Evolutionary conservation across 2,888 invertebrate genomes (phyloP), one percentile per base, ranked within the genome.

Genomic region (Stenotaenia linearis): DNA sequence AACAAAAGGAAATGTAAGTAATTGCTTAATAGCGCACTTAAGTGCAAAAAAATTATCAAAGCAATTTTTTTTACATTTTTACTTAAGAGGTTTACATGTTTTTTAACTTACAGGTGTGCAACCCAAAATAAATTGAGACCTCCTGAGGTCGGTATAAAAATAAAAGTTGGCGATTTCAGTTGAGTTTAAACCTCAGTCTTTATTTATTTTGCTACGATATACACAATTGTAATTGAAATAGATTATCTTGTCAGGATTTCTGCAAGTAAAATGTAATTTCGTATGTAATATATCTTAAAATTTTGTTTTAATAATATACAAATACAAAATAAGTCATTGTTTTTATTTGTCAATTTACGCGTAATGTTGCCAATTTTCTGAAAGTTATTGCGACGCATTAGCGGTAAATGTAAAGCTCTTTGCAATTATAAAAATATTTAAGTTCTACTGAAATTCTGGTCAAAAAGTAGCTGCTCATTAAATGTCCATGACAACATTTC

Each of bases 131-230:
- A 15, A 12, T 69, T 28, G 15, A 69, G 69, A 28, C 28, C 69
- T 2, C 69, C 69, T 12, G 69, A 69, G 25, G 69, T 69, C 25
- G 69, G 69, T 28, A 69, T 69, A 25, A 69, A 69, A 69, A 69
- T 69, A 25, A 69, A 69, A 69, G 69, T 69, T 69, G 69, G 69
- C 25, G 69, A 69, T 69, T 69, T 69, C 28, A 69, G 69, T 69
- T 69, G n/a, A 56, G 21, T 56, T 21, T 40, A 40, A 2, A 12
- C 18, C 7, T 50, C 25, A 6, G 5, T 61, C 9, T 2, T 69
- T 28, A 25, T 69, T 28, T 28, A 15, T 69, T 69, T 25, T 50
- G n/a, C n/a, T n/a, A 50, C 50, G 21, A 5, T 18, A 18, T 50
- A 28, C 25, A 61, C 28, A 25, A 25, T 12, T 6, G 12, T 69